Evolutionary conservation across 2,888 invertebrate genomes (phyloP), one percentile per base, ranked within the genome.

Genomic region (Electrophaes corylata): DNA sequence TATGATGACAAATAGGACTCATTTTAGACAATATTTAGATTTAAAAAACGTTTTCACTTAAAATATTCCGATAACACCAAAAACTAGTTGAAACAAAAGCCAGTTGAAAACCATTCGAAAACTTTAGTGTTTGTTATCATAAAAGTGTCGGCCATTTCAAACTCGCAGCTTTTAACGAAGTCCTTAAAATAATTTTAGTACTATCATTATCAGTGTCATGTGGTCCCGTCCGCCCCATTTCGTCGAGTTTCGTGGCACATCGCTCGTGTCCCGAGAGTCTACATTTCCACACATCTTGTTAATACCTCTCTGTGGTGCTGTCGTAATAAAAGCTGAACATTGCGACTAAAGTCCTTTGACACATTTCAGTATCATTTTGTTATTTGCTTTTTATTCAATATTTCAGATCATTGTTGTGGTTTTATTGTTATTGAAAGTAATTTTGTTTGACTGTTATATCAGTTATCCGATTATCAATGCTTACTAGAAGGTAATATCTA

Each of bases 241-340:
- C 11, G 35, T n/a, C 18, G 49, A 39, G 39, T 48, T 12, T 45
- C 48, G 44, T 41, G 41, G 51, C 35, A 33, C 45, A 31, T 51
- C 51, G 48, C 48, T 49, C 47, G 10, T 10, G 50, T 55, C 61
- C 55, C 62, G 6, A n/a, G 55, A 51, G 62, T 37, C 47, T 43
- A 47, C 45, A 51, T 62, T 55, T 57, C 56, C 56, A 55, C 57
- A 62, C 66, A 57, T 57, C 55, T 60, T 54, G 57, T 46, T 62
- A 64, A 63, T 63, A 64, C 54, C 56, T 43, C 64, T 64, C 60
- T 40, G 60, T 47, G 65, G 69, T 64, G 66, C 68, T 70, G 69
- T 69, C 64, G 62, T 59, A 71, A 74, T 79, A 75, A 72, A 75
- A 75, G 54, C 64, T 58, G 62, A 70, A 65, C 67, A 66, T 68